phyloP scores from a whole-genome alignment of 2,797 vertebrate species.

The Parauchenoglanis punctatus region DNA sequence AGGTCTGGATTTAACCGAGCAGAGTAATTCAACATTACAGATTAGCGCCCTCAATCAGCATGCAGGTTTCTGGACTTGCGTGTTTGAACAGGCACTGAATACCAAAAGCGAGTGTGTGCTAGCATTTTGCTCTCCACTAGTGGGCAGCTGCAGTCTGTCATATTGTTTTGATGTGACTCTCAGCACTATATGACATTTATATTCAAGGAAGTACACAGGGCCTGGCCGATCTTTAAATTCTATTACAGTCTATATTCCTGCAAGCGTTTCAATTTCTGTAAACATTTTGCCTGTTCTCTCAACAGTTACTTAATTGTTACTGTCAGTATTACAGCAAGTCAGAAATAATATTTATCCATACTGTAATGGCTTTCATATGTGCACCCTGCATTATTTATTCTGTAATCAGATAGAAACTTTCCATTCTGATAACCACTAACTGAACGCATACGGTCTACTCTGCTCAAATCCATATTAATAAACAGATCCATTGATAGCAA shows the following conservation, averaged over 20 bases:
- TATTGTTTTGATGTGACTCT: background rate
- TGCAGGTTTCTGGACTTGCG: slow-evolving; percentile 2
- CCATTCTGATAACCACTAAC: slow-evolving; percentile 47
- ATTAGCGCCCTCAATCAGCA: slow-evolving; percentile 14
- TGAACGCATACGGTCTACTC: slow-evolving; percentile 42
- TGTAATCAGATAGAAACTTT: slow-evolving; percentile 19
- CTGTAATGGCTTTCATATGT: slow-evolving; percentile 5
- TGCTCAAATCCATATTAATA: slow-evolving; percentile 49
- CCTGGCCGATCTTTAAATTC: slow-evolving; percentile 54
- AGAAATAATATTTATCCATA: slow-evolving; percentile 6
- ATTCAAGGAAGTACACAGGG: slow-evolving; percentile 48
- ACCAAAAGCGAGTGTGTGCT: background rate
- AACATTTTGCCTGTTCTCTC: background rate
- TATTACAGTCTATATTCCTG: slow-evolving; percentile 49
- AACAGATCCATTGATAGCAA: slow-evolving; percentile 32
- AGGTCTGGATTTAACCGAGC: background rate
- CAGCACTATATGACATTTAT: slow-evolving; percentile 44
- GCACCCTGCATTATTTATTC: slow-evolving; percentile 20
- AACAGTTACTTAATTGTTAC: background rate
- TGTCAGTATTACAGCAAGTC: slow-evolving; percentile 14
- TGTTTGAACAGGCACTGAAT: slow-evolving; percentile 15
- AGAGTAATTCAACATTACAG: slow-evolving; percentile 17
- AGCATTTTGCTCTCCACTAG: slow-evolving; percentile 59
- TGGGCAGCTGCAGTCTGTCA: slow-evolving; percentile 62
- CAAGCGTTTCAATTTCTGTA: slow-evolving; percentile 6